These are phyloP conservation scores for Enoplosus armatus DNA, from an alignment of 2,797 vertebrate species.

Conservation along the genomic window DNA sequence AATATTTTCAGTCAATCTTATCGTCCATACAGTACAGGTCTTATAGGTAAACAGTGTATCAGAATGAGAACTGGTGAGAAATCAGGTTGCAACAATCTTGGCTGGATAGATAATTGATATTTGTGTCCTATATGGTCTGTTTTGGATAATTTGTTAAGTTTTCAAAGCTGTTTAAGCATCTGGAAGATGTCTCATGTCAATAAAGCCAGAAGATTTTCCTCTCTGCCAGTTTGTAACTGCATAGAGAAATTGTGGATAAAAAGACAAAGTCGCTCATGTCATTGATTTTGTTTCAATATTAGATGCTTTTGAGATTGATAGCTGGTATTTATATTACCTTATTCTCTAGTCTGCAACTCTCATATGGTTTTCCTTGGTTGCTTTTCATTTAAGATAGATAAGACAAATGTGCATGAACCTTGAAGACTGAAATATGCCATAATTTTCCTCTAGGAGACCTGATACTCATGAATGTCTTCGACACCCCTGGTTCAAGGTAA, in stretches of 20 bases:
- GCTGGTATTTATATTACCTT: not conserved
- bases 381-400: not conserved
- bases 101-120: not conserved
- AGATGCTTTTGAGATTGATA: not conserved
- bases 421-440: slow-evolving; percentile 16
- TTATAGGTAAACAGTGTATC: not conserved
- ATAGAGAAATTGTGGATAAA: not conserved
- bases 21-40: not conserved
- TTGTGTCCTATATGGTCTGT: not conserved
- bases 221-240: not conserved
- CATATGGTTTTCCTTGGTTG: not conserved
- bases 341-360: not conserved
- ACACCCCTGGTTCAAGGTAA: slow-evolving; percentile 98
- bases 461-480: slow-evolving; percentile 93
- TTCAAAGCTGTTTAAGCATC: not conserved
- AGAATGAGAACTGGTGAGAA: slow-evolving; percentile 3
- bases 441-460: slow-evolving; percentile 88
- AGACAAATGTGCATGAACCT: not conserved
- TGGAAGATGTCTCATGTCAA: not conserved
- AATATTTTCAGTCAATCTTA: not conserved
- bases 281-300: not conserved
- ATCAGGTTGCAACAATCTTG: not conserved
- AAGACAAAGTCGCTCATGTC: not conserved
- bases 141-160: not conserved
- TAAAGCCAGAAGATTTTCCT: not conserved